Percentiles rank a stretch among this genome's conserved stretches.
These are phyloP conservation scores for Semicossyphus pulcher DNA, from an alignment of 2,113 vertebrate species.

Conservation along the genomic window DNA sequence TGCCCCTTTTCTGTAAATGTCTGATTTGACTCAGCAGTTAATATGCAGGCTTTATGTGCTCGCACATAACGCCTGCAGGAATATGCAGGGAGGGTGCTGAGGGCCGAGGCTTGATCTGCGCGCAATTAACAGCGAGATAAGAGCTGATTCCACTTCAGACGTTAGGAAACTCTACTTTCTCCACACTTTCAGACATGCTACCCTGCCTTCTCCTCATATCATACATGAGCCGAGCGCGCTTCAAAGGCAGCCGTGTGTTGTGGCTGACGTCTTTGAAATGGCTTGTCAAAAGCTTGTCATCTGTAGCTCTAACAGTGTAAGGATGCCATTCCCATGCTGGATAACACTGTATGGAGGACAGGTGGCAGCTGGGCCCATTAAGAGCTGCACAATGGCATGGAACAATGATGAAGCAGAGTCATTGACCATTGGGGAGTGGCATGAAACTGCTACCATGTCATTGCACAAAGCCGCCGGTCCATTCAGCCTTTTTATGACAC, in stretches of 20 bases:
- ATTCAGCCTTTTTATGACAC: slow-evolving; percentile 78
- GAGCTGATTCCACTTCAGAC: slow-evolving; percentile 46
- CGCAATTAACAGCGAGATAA: slow-evolving; percentile 71
- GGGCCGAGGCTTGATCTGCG: slow-evolving; percentile 55
- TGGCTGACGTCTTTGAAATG: slow-evolving; percentile 46
- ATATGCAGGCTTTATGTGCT: slow-evolving; percentile 66
- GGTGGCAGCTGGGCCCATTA: slow-evolving; percentile 82
- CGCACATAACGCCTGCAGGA: no score
- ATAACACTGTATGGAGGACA: slow-evolving; percentile 76
- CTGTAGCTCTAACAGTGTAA: slow-evolving; percentile 54
- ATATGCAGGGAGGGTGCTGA: slow-evolving; percentile 64
- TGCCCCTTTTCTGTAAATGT: slow-evolving; percentile 75
- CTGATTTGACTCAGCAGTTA: slow-evolving; percentile 76
- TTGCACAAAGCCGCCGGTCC: slow-evolving; percentile 75
- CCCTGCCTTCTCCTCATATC: background rate
- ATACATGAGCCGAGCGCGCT: slow-evolving; percentile 7
- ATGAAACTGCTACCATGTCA: slow-evolving; percentile 76
- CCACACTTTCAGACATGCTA: slow-evolving; percentile 3
- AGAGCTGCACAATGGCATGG: slow-evolving; percentile 77
- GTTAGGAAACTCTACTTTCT: slow-evolving; percentile 17
- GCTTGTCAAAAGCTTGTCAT: slow-evolving; percentile 64
- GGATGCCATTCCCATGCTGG: slow-evolving; percentile 63
- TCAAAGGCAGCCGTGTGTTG: slow-evolving; percentile 24
- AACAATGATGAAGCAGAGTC: slow-evolving; percentile 82
- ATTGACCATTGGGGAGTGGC: slow-evolving; percentile 76